These are phyloP conservation scores for Bombus balteatus DNA, from an alignment of 1,140 invertebrate species.

Conservation along the genomic window DNA sequence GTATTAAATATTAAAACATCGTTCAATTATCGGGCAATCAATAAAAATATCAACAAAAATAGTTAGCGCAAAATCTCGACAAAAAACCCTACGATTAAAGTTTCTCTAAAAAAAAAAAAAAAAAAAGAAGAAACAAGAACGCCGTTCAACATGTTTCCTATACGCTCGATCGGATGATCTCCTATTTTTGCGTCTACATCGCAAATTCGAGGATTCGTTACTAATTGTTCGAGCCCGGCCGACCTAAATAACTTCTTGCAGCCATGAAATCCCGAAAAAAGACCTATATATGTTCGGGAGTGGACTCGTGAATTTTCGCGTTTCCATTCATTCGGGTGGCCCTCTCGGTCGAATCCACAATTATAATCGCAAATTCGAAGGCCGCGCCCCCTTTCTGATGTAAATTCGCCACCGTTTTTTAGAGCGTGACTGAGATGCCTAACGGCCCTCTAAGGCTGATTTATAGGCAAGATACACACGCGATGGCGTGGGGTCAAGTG, in stretches of 20 bases:
- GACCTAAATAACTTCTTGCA: constrained; percentile 18
- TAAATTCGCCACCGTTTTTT: constrained; percentile 28
- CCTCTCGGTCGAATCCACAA: not conserved
- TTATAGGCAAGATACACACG: constrained; percentile 4
- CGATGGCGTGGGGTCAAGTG: constrained; percentile 14
- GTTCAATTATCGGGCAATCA: not conserved
- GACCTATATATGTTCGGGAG: not conserved
- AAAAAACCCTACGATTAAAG: not conserved
- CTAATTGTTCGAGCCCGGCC: constrained; percentile 11
- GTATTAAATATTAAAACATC: not conserved
- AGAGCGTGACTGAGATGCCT: constrained; percentile 11
- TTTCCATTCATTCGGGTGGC: not conserved
- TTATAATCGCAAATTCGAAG: constrained; percentile 26
- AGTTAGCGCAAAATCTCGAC: not conserved
- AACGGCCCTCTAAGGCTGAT: constrained; percentile 18
- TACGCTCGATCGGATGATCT: not conserved
- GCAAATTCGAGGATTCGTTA: not conserved
- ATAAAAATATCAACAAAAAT: not conserved
- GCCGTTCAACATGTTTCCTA: too few relatives aligned
- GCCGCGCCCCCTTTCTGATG: not conserved
- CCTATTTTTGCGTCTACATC: not conserved
- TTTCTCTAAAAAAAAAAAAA: too few relatives aligned
- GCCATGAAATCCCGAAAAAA: not conserved
- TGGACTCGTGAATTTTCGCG: not conserved
- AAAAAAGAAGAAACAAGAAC: too few relatives aligned